These are phyloP conservation scores for Chaetodon trifascialis DNA, from an alignment of 2,113 vertebrate genomes.

Conservation along the genomic window DNA sequence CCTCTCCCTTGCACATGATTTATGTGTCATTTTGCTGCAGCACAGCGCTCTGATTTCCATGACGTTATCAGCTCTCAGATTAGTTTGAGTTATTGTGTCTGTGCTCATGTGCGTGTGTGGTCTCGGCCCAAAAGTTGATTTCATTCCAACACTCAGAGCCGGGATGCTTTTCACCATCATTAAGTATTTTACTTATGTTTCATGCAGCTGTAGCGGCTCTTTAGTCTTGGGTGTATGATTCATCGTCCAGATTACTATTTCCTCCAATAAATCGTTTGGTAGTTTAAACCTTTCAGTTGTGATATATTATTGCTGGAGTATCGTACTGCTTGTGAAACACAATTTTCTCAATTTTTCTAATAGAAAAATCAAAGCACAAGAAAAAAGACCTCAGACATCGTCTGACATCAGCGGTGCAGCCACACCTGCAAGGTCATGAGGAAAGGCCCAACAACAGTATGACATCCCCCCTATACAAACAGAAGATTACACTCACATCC, in stretches of 20 bases:
- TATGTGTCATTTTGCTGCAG: constrained; percentile 72
- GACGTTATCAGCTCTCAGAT: constrained; percentile 75
- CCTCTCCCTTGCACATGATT: constrained; percentile 67
- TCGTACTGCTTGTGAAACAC: neutral
- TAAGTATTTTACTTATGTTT: constrained; percentile 32
- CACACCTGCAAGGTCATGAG: constrained; percentile 44
- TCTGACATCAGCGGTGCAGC: constrained; percentile 25
- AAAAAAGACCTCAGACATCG: constrained; percentile 19
- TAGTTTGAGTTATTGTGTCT: constrained; percentile 66
- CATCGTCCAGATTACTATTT: constrained; percentile 28
- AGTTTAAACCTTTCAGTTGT: constrained; percentile 17
- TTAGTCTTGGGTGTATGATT: constrained; percentile 43
- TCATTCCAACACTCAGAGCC: constrained; percentile 26
- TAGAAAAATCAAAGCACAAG: neutral
- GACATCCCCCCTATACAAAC: constrained; percentile 29
- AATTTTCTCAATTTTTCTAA: neutral
- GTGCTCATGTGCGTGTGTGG: constrained; percentile 24
- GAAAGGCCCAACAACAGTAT: constrained; percentile 31
- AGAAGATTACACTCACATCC: constrained; percentile 53
- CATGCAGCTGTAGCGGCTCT: constrained; percentile 9
- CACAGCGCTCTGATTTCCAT: constrained; percentile 61
- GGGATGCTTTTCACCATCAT: constrained; percentile 41
- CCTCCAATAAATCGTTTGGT: constrained; percentile 35
- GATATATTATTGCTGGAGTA: neutral
- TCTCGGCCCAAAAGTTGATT: constrained; percentile 28